Evolutionary conservation across 2,888 invertebrate species (phyloP).

Genomic region (Heterodera filipjevi): DNA sequence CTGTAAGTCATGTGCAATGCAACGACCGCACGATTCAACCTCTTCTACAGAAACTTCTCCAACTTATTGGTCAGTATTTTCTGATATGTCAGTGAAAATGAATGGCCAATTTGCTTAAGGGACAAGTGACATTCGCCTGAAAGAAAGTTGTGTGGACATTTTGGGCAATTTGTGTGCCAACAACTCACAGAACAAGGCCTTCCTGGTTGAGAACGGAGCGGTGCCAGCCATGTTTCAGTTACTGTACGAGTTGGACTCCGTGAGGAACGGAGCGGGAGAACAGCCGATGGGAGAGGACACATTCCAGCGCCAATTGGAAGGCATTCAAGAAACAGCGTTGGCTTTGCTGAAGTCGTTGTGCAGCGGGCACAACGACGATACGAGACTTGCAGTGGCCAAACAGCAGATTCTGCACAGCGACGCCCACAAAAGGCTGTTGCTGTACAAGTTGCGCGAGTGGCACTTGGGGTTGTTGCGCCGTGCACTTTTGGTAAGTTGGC

Average conservation of each 20-base stretch:
- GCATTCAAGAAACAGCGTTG: conserved; percentile 52
- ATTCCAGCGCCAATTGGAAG: conserved; percentile 33
- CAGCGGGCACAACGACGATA: conserved; percentile 41
- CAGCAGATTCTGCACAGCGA: conserved; percentile 33
- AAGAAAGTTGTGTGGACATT: conserved; percentile 47
- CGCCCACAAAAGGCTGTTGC: conserved; percentile 39
- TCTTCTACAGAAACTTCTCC: conserved; percentile 40
- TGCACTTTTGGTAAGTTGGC: conserved; percentile 48
- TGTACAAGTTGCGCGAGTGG: conserved; percentile 49
- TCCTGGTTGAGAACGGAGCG: conserved; percentile 43
- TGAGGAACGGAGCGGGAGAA: conserved; percentile 23
- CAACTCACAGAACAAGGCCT: conserved; percentile 53
- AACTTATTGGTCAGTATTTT: conserved; percentile 34
- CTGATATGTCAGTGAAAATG: not conserved
- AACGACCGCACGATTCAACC: conserved; percentile 29
- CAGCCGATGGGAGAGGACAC: not conserved
- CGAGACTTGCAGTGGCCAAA: conserved; percentile 44
- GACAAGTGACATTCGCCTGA: conserved; percentile 36
- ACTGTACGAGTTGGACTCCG: conserved; percentile 41
- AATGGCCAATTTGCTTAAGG: conserved; percentile 27
- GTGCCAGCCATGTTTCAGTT: conserved; percentile 47
- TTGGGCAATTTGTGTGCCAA: conserved; percentile 58
- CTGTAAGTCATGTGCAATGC: conserved; percentile 45
- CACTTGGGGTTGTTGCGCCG: conserved; percentile 52
- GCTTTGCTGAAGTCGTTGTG: conserved; percentile 49